phyloP scores from a whole-genome alignment of 1,140 invertebrate genomes.

The Babylonia areolata region DNA sequence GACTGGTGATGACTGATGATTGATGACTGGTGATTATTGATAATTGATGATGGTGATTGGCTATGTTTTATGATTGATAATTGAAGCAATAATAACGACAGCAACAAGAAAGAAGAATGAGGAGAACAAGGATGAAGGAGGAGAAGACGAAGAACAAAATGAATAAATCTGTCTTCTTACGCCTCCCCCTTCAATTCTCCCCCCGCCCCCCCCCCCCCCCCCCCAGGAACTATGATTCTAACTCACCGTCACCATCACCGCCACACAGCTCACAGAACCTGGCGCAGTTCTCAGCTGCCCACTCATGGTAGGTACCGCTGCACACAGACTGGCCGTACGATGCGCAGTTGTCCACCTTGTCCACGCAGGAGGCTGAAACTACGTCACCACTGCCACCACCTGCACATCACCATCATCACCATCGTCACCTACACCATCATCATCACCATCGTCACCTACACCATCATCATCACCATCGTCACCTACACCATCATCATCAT shows the following conservation, averaged over 20 bases:
- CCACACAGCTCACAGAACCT: constrained; percentile 14
- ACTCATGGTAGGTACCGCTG: constrained; percentile 22
- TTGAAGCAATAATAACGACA: background rate
- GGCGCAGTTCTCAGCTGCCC: constrained; percentile 37
- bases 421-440: background rate
- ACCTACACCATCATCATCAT: background rate
- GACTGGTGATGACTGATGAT: too few species aligned
- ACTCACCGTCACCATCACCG: too few species aligned
- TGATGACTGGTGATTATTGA: too few species aligned
- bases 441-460: background rate
- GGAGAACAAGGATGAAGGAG: background rate
- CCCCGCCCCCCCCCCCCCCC: background rate
- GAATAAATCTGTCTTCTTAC: background rate
- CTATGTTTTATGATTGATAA: too few species aligned
- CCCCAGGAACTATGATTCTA: too few species aligned
- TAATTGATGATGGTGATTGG: too few species aligned
- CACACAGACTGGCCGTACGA: constrained; percentile 32
- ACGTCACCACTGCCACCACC: background rate
- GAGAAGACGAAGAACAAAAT: too few species aligned
- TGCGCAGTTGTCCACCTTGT: constrained; percentile 29
- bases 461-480: background rate
- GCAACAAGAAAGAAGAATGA: background rate
- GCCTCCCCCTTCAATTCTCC: background rate
- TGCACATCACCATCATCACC: background rate
- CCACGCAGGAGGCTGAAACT: constrained; percentile 15